Conservation (phyloP, 2,797 vertebrate species). For the Acipenser oxyrinchus region DNA sequence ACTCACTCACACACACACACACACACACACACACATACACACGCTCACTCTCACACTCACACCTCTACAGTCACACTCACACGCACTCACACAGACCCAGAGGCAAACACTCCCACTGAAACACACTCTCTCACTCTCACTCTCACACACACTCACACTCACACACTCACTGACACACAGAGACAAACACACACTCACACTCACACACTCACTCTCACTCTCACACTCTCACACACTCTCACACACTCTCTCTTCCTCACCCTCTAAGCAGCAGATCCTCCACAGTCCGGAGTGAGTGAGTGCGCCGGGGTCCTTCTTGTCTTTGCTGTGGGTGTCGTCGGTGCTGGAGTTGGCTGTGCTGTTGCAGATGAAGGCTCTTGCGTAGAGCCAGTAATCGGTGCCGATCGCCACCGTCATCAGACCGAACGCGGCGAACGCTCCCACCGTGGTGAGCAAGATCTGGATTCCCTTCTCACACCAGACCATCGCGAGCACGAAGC, state of each 20-base stretch:
- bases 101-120: conserved; percentile 22
- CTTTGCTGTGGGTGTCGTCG: conserved; percentile 73
- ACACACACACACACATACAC: conserved; percentile 1
- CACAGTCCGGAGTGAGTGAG: conserved; percentile 89
- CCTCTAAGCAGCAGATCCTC: conserved; percentile 92
- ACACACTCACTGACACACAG: neutral
- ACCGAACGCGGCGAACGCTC: conserved; percentile 87
- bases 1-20: neutral
- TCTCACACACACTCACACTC: neutral
- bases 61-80: neutral
- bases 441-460: conserved; percentile 85
- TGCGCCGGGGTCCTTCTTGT: conserved; percentile 84
- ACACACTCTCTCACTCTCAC: conserved; percentile 4
- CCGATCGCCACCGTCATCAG: conserved; percentile 93
- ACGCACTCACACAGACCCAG: neutral
- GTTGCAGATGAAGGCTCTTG: conserved; percentile 86
- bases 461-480: conserved; percentile 94
- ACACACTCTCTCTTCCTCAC: conserved; percentile 40
- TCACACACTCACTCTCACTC: neutral
- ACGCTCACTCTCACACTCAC: neutral
- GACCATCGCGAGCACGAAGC: conserved; percentile 64
- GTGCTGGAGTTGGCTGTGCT: conserved; percentile 73
- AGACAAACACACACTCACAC: conserved; percentile 49
- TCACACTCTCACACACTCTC: neutral
- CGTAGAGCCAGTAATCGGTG: conserved; percentile 94